These are phyloP conservation scores for Calidris pygmaea DNA, from an alignment of 2,113 vertebrate species.

Conservation along the genomic window DNA sequence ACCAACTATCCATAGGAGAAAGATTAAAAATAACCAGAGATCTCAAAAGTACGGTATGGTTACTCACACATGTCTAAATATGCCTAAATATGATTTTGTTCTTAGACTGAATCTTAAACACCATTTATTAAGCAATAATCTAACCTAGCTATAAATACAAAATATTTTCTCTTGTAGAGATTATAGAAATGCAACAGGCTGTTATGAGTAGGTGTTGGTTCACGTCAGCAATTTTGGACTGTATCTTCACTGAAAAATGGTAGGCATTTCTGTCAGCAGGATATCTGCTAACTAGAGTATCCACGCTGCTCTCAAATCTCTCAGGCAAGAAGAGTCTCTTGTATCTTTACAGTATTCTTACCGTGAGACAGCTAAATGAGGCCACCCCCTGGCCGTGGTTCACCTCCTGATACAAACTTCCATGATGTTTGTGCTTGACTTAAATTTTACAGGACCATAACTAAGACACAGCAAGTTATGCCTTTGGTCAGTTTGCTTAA, in stretches of 20 bases:
- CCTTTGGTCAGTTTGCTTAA: not conserved
- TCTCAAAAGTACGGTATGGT: fast-evolving
- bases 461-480: not conserved
- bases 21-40: not conserved
- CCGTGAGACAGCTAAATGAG: not conserved
- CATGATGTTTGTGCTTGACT: not conserved
- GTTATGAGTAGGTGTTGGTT: not conserved
- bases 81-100: not conserved
- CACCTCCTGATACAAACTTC: not conserved
- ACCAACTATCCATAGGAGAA: not conserved
- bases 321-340: not conserved
- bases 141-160: not conserved
- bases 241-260: not conserved
- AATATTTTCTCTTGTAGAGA: not conserved
- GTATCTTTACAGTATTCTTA: not conserved
- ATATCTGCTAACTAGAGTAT: not conserved
- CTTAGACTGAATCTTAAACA: not conserved
- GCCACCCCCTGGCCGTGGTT: not conserved
- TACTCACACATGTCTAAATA: not conserved
- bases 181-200: not conserved
- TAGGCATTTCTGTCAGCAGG: not conserved
- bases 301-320: not conserved
- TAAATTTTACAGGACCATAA: not conserved
- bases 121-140: not conserved
- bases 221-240: not conserved